phyloP scores from a whole-genome alignment of 2,113 vertebrate genomes.

The Tetrao urogallus region DNA sequence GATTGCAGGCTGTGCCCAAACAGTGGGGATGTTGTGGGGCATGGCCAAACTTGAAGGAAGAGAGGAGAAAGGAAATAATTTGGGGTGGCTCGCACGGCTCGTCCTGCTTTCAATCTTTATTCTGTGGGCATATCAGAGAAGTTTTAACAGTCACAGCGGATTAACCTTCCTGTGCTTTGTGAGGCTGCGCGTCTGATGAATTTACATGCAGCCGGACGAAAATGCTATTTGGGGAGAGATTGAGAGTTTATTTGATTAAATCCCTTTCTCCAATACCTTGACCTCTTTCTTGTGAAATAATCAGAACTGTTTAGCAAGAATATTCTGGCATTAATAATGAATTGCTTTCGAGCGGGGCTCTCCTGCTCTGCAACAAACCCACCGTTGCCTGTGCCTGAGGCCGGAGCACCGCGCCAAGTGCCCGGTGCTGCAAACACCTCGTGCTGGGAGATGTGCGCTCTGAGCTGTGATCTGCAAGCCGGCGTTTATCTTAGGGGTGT shows the following conservation, averaged over 20 bases:
- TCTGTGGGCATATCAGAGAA: conserved; percentile 84
- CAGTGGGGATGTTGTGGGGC: background rate
- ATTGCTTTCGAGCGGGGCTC: conserved; percentile 83
- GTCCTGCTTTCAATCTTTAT: conserved; percentile 82
- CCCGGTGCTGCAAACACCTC: background rate
- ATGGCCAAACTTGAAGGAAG: background rate
- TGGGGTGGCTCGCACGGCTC: conserved; percentile 75
- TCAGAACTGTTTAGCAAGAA: conserved; percentile 93
- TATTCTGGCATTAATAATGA: conserved; percentile 97
- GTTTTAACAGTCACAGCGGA: conserved; percentile 97
- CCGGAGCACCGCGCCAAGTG: background rate
- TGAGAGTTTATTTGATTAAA: conserved; percentile 92
- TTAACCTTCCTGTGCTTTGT: conserved; percentile 88
- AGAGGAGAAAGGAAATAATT: conserved; percentile 46
- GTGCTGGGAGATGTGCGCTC: conserved; percentile 11
- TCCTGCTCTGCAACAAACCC: conserved; percentile 74
- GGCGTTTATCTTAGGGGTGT: too few species aligned
- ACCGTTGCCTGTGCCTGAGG: conserved; percentile 54
- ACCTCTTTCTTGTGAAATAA: conserved; percentile 96
- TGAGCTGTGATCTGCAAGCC: background rate
- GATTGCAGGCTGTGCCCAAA: background rate
- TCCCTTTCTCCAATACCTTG: conserved; percentile 88
- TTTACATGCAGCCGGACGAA: conserved; percentile 91
- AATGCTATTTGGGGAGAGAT: conserved; percentile 91
- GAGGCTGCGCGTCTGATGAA: conserved; percentile 85